Evolutionary conservation across 2,888 invertebrate species (phyloP), one percentile per base, ranked within the genome.

Genomic region (Noctua comes): DNA sequence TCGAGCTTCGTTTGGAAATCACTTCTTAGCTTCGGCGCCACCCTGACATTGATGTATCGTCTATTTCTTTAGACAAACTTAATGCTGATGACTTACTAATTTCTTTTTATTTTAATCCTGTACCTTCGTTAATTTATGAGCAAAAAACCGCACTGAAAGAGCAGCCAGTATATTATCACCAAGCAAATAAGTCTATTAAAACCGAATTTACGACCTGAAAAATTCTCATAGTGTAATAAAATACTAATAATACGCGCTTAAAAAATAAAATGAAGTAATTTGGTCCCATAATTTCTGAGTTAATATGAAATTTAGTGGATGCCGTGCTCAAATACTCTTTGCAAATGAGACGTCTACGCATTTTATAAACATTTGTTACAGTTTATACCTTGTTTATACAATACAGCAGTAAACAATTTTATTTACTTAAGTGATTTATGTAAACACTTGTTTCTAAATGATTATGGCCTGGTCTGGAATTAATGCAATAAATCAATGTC

Each of bases 401-500:
- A 80, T 77, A 73, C 76, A 78, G 65, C 62, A 76, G 83, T 82
- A 84, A 86, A 88, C 84, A 90, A 86, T 87, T 89, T 90, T 89
- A 91, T 89, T 89, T 88, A 88, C 86, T 77, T 87, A 85, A 88
- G 86, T 90, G 90, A 92, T 92, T 93, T 91, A 93, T 91, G 92
- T 91, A 91, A 93, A 92, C 91, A 92, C 91, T 94, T 93, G 93
- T 93, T 95, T 93, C 92, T 91, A 92, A 93, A 95, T 92, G 92
- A 94, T 94, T 93, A 94, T 93, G 91, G 93, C 89, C 86, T 87
- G 91, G 93, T 94, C 92, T 88, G 94, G 94, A 95, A 96, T 96
- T 96, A 96, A 96, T 94, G 92, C 92, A 90, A 96, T 96, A 95
- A 96, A 96, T 96, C 95, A 96, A 94, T 94, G 96, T 95, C 95